phyloP scores from a whole-genome alignment of 2,888 invertebrate genomes.

The Steromphala cineraria region DNA sequence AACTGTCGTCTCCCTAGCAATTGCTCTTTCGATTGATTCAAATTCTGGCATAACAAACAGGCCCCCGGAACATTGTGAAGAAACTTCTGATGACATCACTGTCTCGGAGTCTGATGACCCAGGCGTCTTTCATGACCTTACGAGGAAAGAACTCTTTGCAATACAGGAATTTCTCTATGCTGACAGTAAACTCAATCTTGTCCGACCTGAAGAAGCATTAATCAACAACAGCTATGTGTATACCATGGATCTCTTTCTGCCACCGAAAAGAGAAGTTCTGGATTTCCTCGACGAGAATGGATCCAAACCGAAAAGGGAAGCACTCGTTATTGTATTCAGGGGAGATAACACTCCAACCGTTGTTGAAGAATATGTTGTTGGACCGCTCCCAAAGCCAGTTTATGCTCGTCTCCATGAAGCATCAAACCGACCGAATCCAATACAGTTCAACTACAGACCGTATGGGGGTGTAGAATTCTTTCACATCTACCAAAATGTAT shows the following conservation, averaged over 20 bases:
- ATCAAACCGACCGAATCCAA: slow-evolving; percentile 18
- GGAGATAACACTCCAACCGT: slow-evolving; percentile 52
- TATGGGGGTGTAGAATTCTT: slow-evolving; percentile 29
- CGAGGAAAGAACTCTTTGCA: slow-evolving; percentile 32
- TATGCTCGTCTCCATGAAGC: slow-evolving; percentile 28
- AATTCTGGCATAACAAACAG: background rate
- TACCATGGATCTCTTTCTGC: slow-evolving; percentile 37
- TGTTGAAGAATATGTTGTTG: slow-evolving; percentile 58
- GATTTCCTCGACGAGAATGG: slow-evolving; percentile 37
- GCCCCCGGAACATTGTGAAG: background rate
- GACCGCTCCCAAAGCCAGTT: slow-evolving; percentile 53
- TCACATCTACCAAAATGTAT: background rate
- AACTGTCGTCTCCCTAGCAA: background rate
- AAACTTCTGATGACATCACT: background rate
- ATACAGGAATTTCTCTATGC: slow-evolving; percentile 30
- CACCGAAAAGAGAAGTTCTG: slow-evolving; percentile 45
- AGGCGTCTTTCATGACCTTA: slow-evolving; percentile 44
- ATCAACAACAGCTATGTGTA: slow-evolving; percentile 37
- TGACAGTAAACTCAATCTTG: slow-evolving; percentile 36
- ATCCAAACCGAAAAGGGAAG: slow-evolving; percentile 48
- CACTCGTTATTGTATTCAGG: slow-evolving; percentile 57
- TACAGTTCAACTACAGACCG: slow-evolving; percentile 41
- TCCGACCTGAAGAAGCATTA: slow-evolving; percentile 4
- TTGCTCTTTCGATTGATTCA: background rate
- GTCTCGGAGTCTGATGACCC: slow-evolving; percentile 24